These are phyloP conservation scores for Serripes groenlandicus DNA, from an alignment of 2,888 invertebrate genomes.

Conservation along the genomic window DNA sequence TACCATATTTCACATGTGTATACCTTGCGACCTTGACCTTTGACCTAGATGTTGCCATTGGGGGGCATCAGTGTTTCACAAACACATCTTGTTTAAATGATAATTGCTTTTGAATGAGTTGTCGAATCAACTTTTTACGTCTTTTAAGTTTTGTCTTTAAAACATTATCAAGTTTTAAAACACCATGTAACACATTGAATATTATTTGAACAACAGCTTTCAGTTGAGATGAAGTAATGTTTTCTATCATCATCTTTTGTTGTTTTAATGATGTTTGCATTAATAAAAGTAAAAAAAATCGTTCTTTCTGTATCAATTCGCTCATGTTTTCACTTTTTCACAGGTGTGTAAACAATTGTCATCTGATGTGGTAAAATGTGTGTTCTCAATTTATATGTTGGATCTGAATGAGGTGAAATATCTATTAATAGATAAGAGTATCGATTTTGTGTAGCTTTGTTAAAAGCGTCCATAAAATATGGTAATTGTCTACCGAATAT, in stretches of 20 bases:
- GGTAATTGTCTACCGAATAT: background rate
- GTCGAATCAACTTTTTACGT: slow-evolving; percentile 51
- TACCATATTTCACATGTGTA: too few species aligned
- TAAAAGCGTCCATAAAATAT: slow-evolving; percentile 1
- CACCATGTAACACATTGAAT: slow-evolving; percentile 43
- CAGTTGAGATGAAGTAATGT: slow-evolving; percentile 38
- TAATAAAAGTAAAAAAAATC: slow-evolving; percentile 41
- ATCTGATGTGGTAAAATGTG: slow-evolving; percentile 60
- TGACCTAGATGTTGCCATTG: too few species aligned
- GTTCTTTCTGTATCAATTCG: slow-evolving; percentile 20
- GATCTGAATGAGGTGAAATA: slow-evolving; percentile 36
- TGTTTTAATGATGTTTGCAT: slow-evolving; percentile 31
- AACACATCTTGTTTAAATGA: too few species aligned
- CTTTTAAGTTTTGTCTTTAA: slow-evolving; percentile 38
- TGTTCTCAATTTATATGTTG: slow-evolving; percentile 60
- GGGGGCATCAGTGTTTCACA: too few species aligned
- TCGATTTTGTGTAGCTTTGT: background rate
- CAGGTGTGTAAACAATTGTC: slow-evolving; percentile 42
- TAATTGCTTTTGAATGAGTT: slow-evolving; percentile 37
- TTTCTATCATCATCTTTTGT: slow-evolving; percentile 16
- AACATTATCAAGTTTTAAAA: slow-evolving; percentile 7
- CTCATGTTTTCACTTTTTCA: slow-evolving; percentile 11
- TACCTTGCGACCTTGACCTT: too few species aligned
- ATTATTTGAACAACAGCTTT: slow-evolving; percentile 44
- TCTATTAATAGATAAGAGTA: slow-evolving; percentile 3